Evolutionary conservation across 2,113 vertebrate genomes (phyloP).

Genomic region (Xiphorhynchus elegans): DNA sequence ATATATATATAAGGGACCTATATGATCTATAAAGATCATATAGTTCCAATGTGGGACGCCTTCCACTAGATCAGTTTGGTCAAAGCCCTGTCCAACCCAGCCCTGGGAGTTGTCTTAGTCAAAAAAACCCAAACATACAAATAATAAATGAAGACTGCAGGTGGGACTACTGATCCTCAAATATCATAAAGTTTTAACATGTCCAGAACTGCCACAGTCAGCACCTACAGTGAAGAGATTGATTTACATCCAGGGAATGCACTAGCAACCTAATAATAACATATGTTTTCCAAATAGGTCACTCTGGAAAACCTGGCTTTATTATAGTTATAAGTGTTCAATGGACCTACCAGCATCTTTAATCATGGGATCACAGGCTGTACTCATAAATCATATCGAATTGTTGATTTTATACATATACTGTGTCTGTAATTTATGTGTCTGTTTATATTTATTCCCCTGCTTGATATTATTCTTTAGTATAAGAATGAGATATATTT

Average conservation of each 20-base stretch:
- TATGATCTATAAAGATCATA: neutral
- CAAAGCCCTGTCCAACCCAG: neutral
- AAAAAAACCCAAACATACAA: neutral
- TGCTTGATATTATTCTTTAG: neutral
- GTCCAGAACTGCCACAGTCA: neutral
- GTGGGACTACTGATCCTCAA: neutral
- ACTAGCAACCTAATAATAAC: slow-evolving; percentile 40
- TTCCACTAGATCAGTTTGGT: neutral
- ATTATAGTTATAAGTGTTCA: neutral
- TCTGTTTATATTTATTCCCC: slow-evolving; percentile 18
- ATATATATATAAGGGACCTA: too few species aligned
- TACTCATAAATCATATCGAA: slow-evolving; percentile 19
- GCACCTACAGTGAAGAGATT: neutral
- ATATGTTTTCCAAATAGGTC: slow-evolving; percentile 8
- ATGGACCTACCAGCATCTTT: neutral
- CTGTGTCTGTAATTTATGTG: slow-evolving; percentile 22
- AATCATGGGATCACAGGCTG: neutral
- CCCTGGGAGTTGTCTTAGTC: neutral
- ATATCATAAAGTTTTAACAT: neutral
- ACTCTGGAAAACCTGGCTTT: neutral
- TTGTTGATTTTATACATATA: slow-evolving; percentile 35
- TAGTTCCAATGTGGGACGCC: neutral
- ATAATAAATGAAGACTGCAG: neutral
- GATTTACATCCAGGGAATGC: slow-evolving; percentile 18
- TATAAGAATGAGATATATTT: neutral